Percentiles rank a stretch among this genome's conserved stretches.
phyloP scores from a whole-genome alignment of 2,888 invertebrate genomes.

The Parnassius apollo region DNA sequence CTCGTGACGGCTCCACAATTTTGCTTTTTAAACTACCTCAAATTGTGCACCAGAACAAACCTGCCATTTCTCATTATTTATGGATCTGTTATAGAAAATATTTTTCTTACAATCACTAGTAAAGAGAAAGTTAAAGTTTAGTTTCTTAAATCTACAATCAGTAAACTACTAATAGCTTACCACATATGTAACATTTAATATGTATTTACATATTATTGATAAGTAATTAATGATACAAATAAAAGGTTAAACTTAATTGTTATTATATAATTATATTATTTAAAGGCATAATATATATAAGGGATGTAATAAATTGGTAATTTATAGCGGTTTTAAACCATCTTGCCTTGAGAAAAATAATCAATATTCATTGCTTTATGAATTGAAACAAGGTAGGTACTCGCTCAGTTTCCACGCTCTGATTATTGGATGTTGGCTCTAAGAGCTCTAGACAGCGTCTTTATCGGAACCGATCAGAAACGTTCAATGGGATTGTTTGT shows the following conservation, averaged over 20 bases:
- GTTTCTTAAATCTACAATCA: no score
- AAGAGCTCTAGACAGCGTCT: slow-evolving; percentile 79
- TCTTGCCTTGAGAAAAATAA: slow-evolving; percentile 43
- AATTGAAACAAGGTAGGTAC: slow-evolving; percentile 63
- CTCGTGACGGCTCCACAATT: slow-evolving; percentile 63
- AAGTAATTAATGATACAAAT: no score
- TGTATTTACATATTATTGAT: no score
- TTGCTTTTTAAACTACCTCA: slow-evolving; percentile 57
- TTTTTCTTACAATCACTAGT: slow-evolving; percentile 6
- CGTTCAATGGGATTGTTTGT: slow-evolving; percentile 29
- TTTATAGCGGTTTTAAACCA: slow-evolving; percentile 39
- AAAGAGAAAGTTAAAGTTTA: slow-evolving; percentile 21
- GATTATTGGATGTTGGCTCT: slow-evolving; percentile 81
- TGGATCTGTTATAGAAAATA: slow-evolving; percentile 10
- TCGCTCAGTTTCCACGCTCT: slow-evolving; percentile 79
- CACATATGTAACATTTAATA: no score
- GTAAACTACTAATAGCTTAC: no score
- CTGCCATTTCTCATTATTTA: slow-evolving; percentile 46
- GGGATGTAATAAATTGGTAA: slow-evolving; percentile 36
- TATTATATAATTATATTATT: no score
- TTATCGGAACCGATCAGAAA: slow-evolving; percentile 74
- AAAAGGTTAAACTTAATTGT: no score
- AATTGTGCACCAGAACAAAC: slow-evolving; percentile 63
- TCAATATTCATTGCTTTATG: slow-evolving; percentile 47
- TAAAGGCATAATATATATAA: slow-evolving; percentile 34